phyloP scores from a whole-genome alignment of 2,113 vertebrate genomes.

The Petaurus breviceps region DNA sequence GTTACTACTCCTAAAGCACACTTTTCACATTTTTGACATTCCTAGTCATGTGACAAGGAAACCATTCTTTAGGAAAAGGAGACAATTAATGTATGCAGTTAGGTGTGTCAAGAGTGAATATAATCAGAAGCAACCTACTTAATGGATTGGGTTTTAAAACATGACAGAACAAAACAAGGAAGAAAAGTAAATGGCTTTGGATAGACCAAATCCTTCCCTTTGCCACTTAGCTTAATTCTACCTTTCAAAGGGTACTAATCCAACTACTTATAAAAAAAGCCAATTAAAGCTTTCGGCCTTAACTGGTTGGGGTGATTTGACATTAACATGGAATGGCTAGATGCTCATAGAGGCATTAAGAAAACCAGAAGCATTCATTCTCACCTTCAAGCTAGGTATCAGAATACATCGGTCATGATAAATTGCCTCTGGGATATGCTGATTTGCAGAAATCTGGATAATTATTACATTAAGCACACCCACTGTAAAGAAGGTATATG shows the following conservation, averaged over 20 bases:
- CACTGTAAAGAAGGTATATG: constrained; percentile 49
- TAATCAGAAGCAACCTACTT: constrained; percentile 37
- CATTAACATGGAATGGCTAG: constrained; percentile 12
- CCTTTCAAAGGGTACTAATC: constrained; percentile 23
- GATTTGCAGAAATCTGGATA: not conserved
- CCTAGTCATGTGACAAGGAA: constrained; percentile 12
- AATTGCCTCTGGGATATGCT: constrained; percentile 49
- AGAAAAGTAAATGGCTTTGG: not conserved
- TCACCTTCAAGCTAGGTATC: constrained; percentile 33
- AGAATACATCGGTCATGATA: constrained; percentile 23
- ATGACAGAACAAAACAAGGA: constrained; percentile 19
- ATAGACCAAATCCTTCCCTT: constrained; percentile 15
- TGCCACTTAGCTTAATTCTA: not conserved
- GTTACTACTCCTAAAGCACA: constrained; percentile 18
- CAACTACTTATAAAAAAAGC: not conserved
- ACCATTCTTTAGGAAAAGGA: constrained; percentile 44
- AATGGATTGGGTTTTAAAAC: constrained; percentile 38
- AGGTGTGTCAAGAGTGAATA: constrained; percentile 49
- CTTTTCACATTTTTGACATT: constrained; percentile 20
- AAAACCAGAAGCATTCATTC: constrained; percentile 40
- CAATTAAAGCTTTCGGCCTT: not conserved
- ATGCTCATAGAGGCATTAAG: not conserved
- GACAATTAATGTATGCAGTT: constrained; percentile 49
- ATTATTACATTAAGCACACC: constrained; percentile 7
- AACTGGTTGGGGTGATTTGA: not conserved